These are phyloP conservation scores for Lepidonotus clava DNA, from an alignment of 2,888 invertebrate species.

Conservation along the genomic window DNA sequence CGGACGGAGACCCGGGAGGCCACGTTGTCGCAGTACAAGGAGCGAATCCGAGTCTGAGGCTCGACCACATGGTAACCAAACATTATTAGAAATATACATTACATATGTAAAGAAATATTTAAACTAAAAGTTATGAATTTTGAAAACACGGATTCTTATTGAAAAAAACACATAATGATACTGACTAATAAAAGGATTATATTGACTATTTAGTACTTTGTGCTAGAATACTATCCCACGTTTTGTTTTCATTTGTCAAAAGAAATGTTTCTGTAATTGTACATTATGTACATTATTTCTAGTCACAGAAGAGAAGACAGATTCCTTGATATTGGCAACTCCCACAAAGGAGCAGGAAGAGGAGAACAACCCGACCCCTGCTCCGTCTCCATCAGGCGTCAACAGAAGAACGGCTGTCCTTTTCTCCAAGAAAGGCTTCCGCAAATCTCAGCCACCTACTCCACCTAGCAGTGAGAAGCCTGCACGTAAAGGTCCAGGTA, in stretches of 20 bases:
- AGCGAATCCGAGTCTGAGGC: constrained; percentile 55
- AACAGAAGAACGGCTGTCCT: constrained; percentile 89
- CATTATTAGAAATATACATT: not conserved
- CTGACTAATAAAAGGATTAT: too few relatives aligned
- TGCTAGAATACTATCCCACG: too few relatives aligned
- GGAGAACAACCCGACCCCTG: constrained; percentile 26
- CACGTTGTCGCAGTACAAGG: not conserved
- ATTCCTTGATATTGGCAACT: not conserved
- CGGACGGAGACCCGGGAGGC: constrained; percentile 51
- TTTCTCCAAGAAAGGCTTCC: constrained; percentile 83
- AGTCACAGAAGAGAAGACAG: constrained; percentile 15
- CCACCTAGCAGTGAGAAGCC: constrained; percentile 55
- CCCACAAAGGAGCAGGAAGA: constrained; percentile 52
- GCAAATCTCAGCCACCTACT: constrained; percentile 33
- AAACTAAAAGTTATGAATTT: too few relatives aligned
- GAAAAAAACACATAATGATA: too few relatives aligned
- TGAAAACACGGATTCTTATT: too few relatives aligned
- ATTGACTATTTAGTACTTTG: too few relatives aligned
- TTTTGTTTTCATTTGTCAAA: too few relatives aligned
- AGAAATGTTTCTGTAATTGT: too few relatives aligned
- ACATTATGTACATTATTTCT: too few relatives aligned
- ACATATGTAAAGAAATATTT: not conserved
- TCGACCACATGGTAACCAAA: constrained; percentile 24
- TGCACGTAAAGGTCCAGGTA: constrained; percentile 64
- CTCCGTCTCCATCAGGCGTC: constrained; percentile 83